A percentile compares a stretch with the other conserved stretches of the same genome.
phyloP scores from a whole-genome alignment of 1,140 invertebrate genomes.

The Caenorhabditis tropicalis region DNA sequence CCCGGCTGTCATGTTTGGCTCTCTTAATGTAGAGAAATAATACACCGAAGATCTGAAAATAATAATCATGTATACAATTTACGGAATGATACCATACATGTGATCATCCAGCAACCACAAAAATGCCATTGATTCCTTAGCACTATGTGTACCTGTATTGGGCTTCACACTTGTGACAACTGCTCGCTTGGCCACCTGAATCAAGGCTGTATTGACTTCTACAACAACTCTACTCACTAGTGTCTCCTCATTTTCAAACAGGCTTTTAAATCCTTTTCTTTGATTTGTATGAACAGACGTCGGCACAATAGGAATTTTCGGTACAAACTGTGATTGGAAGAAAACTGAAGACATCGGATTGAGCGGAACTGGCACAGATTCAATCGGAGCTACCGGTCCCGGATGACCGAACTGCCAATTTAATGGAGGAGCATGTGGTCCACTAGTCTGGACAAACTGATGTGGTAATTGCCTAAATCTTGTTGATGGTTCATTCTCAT shows the following conservation, averaged over 20 bases:
- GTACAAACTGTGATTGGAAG: no score
- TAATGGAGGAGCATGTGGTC: no score
- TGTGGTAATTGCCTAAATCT: no score
- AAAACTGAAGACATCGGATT: neutral
- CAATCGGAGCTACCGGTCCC: neutral
- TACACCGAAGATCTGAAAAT: neutral
- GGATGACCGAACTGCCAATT: neutral
- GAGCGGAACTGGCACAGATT: neutral
- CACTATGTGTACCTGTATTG: neutral
- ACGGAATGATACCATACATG: neutral
- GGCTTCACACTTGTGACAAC: neutral
- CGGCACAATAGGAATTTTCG: no score
- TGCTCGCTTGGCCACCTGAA: neutral
- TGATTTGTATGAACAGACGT: no score
- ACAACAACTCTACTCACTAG: no score
- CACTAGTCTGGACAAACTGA: no score
- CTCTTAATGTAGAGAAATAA: neutral
- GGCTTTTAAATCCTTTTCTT: no score
- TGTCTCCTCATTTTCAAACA: no score
- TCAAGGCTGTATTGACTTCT: no score
- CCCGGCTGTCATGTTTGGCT: neutral
- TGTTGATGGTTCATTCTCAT: neutral
- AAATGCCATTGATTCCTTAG: neutral
- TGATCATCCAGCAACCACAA: constrained; percentile 5
- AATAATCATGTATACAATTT: neutral